Evolutionary conservation across 2,797 vertebrate species (phyloP).

Genomic region (Acanthurus lineatus): DNA sequence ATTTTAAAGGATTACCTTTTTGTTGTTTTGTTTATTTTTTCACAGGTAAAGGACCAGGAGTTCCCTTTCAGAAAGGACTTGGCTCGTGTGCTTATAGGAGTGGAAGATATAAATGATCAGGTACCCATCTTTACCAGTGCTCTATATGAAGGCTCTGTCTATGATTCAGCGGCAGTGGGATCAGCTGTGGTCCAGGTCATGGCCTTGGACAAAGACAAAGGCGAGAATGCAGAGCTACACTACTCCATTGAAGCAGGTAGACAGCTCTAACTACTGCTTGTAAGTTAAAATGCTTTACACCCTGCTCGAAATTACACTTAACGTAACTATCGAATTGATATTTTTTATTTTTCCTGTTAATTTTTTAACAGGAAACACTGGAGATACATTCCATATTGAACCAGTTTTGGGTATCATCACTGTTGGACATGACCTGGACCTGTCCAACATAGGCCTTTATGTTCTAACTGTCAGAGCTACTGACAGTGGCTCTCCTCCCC

Average conservation of each 20-base stretch:
- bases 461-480: constrained; percentile 93
- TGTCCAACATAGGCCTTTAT: constrained; percentile 92
- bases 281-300: too few species aligned
- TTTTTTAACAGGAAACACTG: constrained; percentile 90
- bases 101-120: constrained; percentile 97
- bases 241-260: constrained; percentile 96
- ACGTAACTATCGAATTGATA: neutral
- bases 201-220: constrained; percentile 97
- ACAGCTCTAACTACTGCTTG: neutral
- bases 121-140: constrained; percentile 94
- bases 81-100: constrained; percentile 92
- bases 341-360: constrained; percentile 46
- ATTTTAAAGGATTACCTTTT: neutral
- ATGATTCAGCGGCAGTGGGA: constrained; percentile 95
- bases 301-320: neutral
- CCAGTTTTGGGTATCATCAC: constrained; percentile 95
- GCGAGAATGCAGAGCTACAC: constrained; percentile 93
- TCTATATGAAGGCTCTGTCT: constrained; percentile 93
- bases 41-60: constrained; percentile 97
- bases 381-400: constrained; percentile 94
- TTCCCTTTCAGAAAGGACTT: constrained; percentile 96
- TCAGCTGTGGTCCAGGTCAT: constrained; percentile 96
- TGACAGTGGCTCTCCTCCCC: constrained; percentile 91
- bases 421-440: constrained; percentile 91
- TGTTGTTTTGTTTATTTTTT: constrained; percentile 11